Conservation (phyloP, 1,140 invertebrate genomes). For the Oppia nitens region DNA sequence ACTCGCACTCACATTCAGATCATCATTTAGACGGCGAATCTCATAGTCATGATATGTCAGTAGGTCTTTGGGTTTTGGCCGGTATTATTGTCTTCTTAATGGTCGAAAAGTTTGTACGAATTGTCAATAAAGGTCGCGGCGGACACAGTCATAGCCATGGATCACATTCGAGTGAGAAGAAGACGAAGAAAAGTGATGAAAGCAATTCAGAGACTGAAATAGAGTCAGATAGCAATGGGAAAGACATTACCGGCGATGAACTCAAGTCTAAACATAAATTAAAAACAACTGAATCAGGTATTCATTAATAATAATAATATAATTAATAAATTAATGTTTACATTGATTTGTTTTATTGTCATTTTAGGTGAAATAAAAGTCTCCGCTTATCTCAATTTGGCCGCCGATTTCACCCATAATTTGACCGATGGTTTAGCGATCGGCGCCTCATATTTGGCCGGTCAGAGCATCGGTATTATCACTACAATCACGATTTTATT, state of each 20-base stretch:
- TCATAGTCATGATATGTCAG: slow-evolving; percentile 49
- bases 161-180: slow-evolving; percentile 15
- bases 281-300: no score
- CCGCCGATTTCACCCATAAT: slow-evolving; percentile 88
- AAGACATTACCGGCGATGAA: background rate
- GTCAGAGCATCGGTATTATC: slow-evolving; percentile 55
- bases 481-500: slow-evolving; percentile 85
- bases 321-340: no score
- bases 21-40: slow-evolving; percentile 27
- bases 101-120: slow-evolving; percentile 78
- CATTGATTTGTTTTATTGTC: no score
- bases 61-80: slow-evolving; percentile 71
- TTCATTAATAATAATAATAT: no score
- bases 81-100: slow-evolving; percentile 82
- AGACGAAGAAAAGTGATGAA: slow-evolving; percentile 2
- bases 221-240: slow-evolving; percentile 10
- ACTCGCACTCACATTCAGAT: slow-evolving; percentile 35
- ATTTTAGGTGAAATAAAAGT: slow-evolving; percentile 55
- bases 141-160: slow-evolving; percentile 39
- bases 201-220: slow-evolving; percentile 3
- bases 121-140: slow-evolving; percentile 59
- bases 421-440: slow-evolving; percentile 94
- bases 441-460: slow-evolving; percentile 86
- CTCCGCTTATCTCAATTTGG: slow-evolving; percentile 79
- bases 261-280: background rate